Conservation (phyloP, 2,113 vertebrate genomes). For the Heterocephalus glaber region DNA sequence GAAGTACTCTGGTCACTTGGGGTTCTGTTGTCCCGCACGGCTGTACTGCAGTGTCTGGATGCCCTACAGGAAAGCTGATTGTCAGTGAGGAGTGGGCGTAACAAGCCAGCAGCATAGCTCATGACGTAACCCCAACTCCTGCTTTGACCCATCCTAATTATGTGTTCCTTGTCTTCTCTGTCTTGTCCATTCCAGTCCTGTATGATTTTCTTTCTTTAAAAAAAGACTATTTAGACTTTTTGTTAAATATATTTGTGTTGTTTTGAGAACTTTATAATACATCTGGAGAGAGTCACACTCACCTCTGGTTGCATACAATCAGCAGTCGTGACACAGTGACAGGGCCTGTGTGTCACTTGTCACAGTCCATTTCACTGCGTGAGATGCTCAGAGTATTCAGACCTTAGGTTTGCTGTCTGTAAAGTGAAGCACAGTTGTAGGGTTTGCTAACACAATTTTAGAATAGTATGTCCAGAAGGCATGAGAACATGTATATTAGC, state of each 20-base stretch:
- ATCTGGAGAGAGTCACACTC: background rate
- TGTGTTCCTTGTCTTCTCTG: background rate
- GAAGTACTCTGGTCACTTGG: background rate
- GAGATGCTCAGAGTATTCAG: background rate
- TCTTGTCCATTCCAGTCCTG: background rate
- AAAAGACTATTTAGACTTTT: background rate
- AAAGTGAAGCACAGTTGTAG: background rate
- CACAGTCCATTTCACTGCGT: background rate
- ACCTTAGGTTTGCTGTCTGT: background rate
- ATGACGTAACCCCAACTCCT: background rate
- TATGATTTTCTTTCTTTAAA: background rate
- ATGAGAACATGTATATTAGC: background rate
- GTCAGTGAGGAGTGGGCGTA: background rate
- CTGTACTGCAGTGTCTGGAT: background rate
- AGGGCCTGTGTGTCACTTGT: background rate
- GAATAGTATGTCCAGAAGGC: background rate
- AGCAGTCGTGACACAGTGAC: rapidly evolving
- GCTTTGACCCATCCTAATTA: background rate
- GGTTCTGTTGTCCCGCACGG: background rate
- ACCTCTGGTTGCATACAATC: background rate
- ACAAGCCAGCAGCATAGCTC: background rate
- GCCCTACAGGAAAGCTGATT: background rate
- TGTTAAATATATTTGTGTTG: background rate
- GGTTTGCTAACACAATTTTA: background rate
- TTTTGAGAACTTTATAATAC: background rate